phyloP scores from a whole-genome alignment of 2,888 invertebrate genomes.

The Ophion obscuratus region DNA sequence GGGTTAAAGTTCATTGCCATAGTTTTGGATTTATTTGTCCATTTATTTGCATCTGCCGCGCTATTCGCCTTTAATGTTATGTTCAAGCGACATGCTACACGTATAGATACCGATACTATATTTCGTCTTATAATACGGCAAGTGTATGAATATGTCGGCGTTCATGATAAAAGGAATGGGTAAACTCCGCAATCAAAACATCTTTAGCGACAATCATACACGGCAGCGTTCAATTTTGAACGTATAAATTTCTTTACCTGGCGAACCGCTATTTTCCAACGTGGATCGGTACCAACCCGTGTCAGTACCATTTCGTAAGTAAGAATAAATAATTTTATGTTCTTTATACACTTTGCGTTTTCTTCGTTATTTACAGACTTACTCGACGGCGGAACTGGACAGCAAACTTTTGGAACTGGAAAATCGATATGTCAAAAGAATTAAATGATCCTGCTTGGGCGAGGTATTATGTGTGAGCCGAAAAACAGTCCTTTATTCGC shows the following conservation, averaged over 20 bases:
- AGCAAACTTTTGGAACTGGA: conserved; percentile 78
- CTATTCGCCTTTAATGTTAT: conserved; percentile 55
- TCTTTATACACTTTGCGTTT: neutral
- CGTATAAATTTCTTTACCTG: conserved; percentile 20
- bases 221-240: conserved; percentile 8
- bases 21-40: conserved; percentile 20
- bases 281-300: conserved; percentile 52
- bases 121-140: neutral
- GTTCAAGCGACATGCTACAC: conserved; percentile 47
- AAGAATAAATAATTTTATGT: neutral
- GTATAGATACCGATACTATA: neutral
- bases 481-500: neutral
- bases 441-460: conserved; percentile 68
- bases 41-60: conserved; percentile 29
- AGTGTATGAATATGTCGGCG: conserved; percentile 3
- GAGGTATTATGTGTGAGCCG: neutral
- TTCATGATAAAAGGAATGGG: conserved; percentile 5
- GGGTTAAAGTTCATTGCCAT: conserved; percentile 47
- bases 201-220: conserved; percentile 40
- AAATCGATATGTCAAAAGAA: conserved; percentile 76
- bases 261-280: neutral
- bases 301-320: conserved; percentile 22
- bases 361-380: conserved; percentile 75
- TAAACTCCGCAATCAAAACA: conserved; percentile 18
- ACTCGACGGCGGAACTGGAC: conserved; percentile 78